Evolutionary conservation across 1,140 invertebrate genomes (phyloP), one percentile per base, ranked within the genome.

Genomic region (Drosophila pectinifera): DNA sequence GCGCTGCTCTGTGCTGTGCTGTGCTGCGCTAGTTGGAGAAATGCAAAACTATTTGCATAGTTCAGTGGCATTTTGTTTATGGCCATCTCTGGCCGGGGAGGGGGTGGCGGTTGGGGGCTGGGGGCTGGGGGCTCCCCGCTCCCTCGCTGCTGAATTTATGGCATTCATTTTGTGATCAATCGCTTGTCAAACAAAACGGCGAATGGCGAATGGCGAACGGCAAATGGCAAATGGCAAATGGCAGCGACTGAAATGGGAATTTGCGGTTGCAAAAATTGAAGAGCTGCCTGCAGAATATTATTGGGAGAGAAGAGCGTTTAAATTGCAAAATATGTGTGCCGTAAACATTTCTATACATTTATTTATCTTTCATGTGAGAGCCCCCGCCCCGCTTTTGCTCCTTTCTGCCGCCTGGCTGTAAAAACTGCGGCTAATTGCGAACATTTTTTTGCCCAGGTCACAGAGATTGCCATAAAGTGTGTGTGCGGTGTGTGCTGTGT

Each of bases 11-110:
- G n/a, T n/a, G n/a, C n/a, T n/a, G n/a, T n/a, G n/a, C n/a, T n/a
- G n/a, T n/a, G n/a, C n/a, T n/a, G 51, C 28, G 42, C 28, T 41
- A 43, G 54, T 36, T 69, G 78, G 48, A 86, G 79, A 78, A 86
- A 85, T 85, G 59, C 73, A 70, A 64, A 75, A 82, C 82, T 82
- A 85, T 85, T 85, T 85, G 82, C 82, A 86, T 85, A 85, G 83
- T 75, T 82, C 77, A 86, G 67, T 61, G 61, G 61, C 51, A 78
- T 70, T 77, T 59, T 63, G 59, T 46, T 77, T 64, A 51, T 61
- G 59, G 28, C 31, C 18, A n/a, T 24, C 42, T 43, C 48, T 20
- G 46, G 36, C n/a, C 7, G 5, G 5, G n/a, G n/a, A n/a, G n/a
- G n/a, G n/a, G n/a, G n/a, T n/a, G n/a, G n/a, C n/a, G n/a, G n/a